phyloP scores from a whole-genome alignment of 2,113 vertebrate species.

The Panthera uncia region DNA sequence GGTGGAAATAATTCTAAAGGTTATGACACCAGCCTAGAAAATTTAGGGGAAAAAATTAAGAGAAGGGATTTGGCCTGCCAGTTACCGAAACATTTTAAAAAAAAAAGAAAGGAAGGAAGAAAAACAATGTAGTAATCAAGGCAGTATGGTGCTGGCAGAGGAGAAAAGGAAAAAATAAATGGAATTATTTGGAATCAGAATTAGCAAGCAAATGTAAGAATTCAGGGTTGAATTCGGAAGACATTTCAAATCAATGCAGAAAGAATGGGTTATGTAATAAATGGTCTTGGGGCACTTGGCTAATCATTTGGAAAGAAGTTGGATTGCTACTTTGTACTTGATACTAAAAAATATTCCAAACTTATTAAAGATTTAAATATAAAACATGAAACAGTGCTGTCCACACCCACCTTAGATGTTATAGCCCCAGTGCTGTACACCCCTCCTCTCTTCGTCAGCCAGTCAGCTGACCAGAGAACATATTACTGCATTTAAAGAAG shows the following conservation, averaged over 20 bases:
- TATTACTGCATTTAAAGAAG: neutral
- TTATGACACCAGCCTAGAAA: neutral
- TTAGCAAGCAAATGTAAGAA: conserved; percentile 24
- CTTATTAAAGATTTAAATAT: neutral
- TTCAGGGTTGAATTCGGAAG: conserved; percentile 24
- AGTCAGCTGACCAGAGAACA: neutral
- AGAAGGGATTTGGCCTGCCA: neutral
- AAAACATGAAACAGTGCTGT: neutral
- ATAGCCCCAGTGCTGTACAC: neutral
- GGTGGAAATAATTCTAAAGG: conserved; percentile 37
- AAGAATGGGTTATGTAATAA: conserved; percentile 47
- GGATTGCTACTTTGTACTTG: conserved; percentile 15
- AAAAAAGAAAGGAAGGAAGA: neutral
- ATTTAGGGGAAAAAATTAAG: neutral
- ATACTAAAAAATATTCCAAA: neutral
- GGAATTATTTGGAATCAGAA: conserved; percentile 55
- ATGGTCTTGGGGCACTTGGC: neutral
- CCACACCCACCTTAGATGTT: neutral
- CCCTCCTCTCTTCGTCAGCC: neutral
- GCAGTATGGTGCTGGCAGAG: neutral
- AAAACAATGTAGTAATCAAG: neutral
- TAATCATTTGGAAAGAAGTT: conserved; percentile 32
- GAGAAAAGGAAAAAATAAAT: conserved; percentile 32
- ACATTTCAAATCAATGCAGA: conserved; percentile 41
- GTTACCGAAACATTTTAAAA: neutral